phyloP scores from a whole-genome alignment of 2,113 vertebrate species.

The Tyto alba region DNA sequence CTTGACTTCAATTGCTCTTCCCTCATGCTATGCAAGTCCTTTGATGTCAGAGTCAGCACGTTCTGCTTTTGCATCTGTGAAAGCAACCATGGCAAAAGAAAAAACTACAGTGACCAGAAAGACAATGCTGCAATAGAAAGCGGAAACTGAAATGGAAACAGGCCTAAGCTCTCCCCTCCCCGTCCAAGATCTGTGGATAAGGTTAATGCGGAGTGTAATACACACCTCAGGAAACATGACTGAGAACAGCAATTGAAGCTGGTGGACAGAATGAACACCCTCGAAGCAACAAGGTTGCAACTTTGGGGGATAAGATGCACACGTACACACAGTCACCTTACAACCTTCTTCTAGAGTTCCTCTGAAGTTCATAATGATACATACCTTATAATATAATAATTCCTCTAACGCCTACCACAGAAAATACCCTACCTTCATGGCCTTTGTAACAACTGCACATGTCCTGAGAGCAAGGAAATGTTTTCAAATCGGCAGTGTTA shows the following conservation, averaged over 20 bases:
- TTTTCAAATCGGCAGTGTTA: background rate
- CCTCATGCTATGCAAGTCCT: conserved; percentile 80
- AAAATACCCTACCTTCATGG: background rate
- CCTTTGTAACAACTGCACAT: background rate
- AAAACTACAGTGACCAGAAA: background rate
- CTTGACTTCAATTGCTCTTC: conserved; percentile 83
- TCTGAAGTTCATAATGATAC: background rate
- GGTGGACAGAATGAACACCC: background rate
- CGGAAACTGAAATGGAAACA: background rate
- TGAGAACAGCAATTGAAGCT: background rate
- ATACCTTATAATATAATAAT: background rate
- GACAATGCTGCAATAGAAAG: background rate
- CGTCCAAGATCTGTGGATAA: background rate
- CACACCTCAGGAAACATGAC: background rate
- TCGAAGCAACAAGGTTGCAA: background rate
- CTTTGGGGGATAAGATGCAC: background rate
- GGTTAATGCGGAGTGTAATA: background rate
- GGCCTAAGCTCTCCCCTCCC: background rate
- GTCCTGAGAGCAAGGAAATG: background rate
- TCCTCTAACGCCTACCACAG: background rate
- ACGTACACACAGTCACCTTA: background rate
- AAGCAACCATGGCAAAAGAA: background rate
- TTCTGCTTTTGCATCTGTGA: conserved; percentile 80
- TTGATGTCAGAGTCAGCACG: conserved; percentile 73
- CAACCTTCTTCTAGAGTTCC: background rate